Percentiles rank a stretch among this genome's conserved stretches.
Evolutionary conservation across 2,888 invertebrate species (phyloP).

Genomic region (Agelastica alni): DNA sequence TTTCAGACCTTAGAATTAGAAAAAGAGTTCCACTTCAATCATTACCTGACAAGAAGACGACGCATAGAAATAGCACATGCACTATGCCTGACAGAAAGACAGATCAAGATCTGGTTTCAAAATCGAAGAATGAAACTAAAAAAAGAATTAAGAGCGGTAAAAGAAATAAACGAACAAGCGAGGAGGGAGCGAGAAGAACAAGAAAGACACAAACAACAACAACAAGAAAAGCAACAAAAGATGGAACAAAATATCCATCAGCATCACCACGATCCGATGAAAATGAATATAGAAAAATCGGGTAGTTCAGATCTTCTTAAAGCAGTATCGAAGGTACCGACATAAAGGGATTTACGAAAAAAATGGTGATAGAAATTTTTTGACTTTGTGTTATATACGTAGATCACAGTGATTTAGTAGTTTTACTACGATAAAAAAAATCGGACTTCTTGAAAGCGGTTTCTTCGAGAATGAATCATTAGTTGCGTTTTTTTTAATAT

Average conservation of each 20-base stretch:
- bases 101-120: slow-evolving; percentile 98
- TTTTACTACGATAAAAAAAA: slow-evolving; percentile 28
- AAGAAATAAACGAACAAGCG: slow-evolving; percentile 94
- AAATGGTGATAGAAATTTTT: slow-evolving; percentile 27
- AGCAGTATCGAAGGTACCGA: slow-evolving; percentile 76
- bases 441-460: slow-evolving; percentile 32
- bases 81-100: slow-evolving; percentile 92
- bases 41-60: slow-evolving; percentile 93
- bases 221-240: slow-evolving; percentile 75
- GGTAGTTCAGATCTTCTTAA: slow-evolving; percentile 75
- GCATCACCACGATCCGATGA: slow-evolving; percentile 75
- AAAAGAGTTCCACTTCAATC: slow-evolving; percentile 98
- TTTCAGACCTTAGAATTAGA: slow-evolving; percentile 98
- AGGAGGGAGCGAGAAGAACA: slow-evolving; percentile 88
- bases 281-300: slow-evolving; percentile 72
- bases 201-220: slow-evolving; percentile 88
- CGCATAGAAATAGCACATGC: slow-evolving; percentile 97
- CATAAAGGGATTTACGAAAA: slow-evolving; percentile 62
- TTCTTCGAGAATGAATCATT: slow-evolving; percentile 21
- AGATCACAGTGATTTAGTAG: slow-evolving; percentile 30
- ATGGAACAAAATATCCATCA: slow-evolving; percentile 65
- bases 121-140: slow-evolving; percentile 96
- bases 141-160: slow-evolving; percentile 91
- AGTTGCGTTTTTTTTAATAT: slow-evolving; percentile 13
- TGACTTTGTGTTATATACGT: slow-evolving; percentile 29